Evolutionary conservation across 2,113 vertebrate genomes (phyloP).

Genomic region (Struthidea cinerea): DNA sequence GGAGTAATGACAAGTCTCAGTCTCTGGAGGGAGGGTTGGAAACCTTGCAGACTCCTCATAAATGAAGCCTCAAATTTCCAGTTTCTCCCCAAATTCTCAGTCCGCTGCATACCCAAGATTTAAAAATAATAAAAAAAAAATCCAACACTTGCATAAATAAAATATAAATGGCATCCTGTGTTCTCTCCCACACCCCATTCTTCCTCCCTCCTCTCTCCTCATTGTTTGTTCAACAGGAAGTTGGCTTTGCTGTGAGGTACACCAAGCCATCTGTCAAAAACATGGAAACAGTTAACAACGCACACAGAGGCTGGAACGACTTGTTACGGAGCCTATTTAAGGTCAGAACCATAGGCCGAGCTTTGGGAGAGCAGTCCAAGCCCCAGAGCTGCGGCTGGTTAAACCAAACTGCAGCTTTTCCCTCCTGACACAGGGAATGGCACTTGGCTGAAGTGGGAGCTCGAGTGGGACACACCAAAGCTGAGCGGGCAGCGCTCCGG

Average conservation of each 20-base stretch:
- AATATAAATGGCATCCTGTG: slow-evolving; percentile 51
- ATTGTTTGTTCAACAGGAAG: slow-evolving; percentile 64
- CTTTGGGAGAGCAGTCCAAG: neutral
- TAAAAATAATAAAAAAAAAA: neutral
- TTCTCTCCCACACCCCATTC: slow-evolving; percentile 48
- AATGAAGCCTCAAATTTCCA: neutral
- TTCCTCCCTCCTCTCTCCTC: slow-evolving; percentile 39
- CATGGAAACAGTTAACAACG: slow-evolving; percentile 47
- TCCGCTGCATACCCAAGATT: neutral
- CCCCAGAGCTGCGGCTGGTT: neutral
- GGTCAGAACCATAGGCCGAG: neutral
- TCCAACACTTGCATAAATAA: slow-evolving; percentile 23
- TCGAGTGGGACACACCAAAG: neutral
- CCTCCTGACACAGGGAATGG: neutral
- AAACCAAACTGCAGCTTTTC: neutral
- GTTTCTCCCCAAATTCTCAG: neutral
- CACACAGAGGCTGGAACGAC: slow-evolving; percentile 21
- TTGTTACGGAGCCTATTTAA: neutral
- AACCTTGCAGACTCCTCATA: neutral
- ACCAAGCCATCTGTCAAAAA: slow-evolving; percentile 64
- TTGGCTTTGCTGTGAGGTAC: slow-evolving; percentile 53
- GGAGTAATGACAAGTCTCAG: neutral
- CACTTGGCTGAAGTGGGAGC: neutral
- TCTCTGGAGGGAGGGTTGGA: neutral
- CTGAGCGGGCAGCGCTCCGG: accelerated